Base-by-base conservation (phyloP, 2,888 invertebrate species). In the Scaptomyza tumidula region DNA sequence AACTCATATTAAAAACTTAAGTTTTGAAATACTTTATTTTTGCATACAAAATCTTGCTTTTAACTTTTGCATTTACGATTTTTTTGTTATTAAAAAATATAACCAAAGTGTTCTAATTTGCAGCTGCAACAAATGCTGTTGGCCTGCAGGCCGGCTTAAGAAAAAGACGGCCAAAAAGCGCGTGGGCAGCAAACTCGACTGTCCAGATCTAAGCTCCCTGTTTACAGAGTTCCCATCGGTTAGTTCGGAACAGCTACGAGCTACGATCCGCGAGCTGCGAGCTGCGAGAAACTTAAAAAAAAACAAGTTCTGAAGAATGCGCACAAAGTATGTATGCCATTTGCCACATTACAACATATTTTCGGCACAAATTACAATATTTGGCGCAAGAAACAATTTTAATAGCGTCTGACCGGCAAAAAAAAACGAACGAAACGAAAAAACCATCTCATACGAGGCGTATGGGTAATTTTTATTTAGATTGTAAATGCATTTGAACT, bases 181-280 rank as follows among this genome's bases (percentile, higher is more conserved):
- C 73, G 73, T 74, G 73, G 73, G 74, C 68, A 67, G 74, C 46
- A 62, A 78, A 78, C 78, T 74, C 68, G 78, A 45, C 78, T 73
- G 73, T 72, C 67, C 73, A 72, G 39, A 59, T 72, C 41, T 6
- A 24, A 24, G 37, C 39, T 43, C 46, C 13, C 39, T 7, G 39
- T 27, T 57, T 37, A 35, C 43, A 50, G 37, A n/a, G 39, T 52
- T 39, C 39, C 52, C 39, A 52, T 27, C 52, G 52, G 35, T 35
- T 35, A 35, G 24, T 52, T 24, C 14, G 14, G 24, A 39, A 39
- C 3, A 14, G 37, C 37, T n/a, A n/a, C 37, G 37, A 6, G 37
- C 29, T 29, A 24, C 24, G 24, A 4, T 3, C 24, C 0, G 5
- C 24, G 24, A 4, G 24, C 24, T 24, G 3, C 24, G 3, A 24